Evolutionary conservation across 2,113 vertebrate species (phyloP), one percentile per base, ranked within the genome.

Genomic region (Sebastes fasciatus): DNA sequence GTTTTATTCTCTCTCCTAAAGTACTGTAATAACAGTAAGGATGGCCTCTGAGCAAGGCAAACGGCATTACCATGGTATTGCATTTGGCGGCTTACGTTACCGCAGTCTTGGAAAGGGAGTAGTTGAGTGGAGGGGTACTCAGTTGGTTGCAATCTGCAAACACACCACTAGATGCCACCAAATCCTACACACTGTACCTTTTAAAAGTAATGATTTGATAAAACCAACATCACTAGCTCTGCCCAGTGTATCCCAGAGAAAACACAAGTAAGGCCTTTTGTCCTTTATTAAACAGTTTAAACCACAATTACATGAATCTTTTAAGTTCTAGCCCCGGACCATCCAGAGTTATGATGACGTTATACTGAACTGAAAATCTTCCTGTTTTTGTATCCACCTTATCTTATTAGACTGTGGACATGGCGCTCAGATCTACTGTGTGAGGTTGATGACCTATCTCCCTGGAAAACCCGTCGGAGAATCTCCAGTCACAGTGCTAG

Each of bases 401-500:
- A 8, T 7, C 45, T 49, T 71, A 17, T 62, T 81, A 97, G 97
- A 86, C 9, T 67, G 72, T 2, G 90, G 91, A 8, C 81, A 89
- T 17, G 94, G 81, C 60, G 23, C 19, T 74, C 90, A 88, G 82
- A 95, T 70, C 58, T 94, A 96, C 89, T 49, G 95, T 84, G 95
- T 97, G 75, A 94, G 96, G 45, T 86, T 98, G 77, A 70, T 98
- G 85, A 96, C 92, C 0, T 97, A 96, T 82, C 87, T 97, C 40
- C 95, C 96, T 1, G 97, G 97, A 10, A 91, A 45, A 0, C 93
- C 91, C 0, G 34, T 97, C 0, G 92, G 95, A 2, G 91, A 94
- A 57, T 66, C 94, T 21, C 80, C 90, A 3, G 0, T 90, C 46
- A 85, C 88, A 4, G 26, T 86, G 1, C 86, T 87, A 61, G 85